Evolutionary conservation across 2,797 vertebrate genomes (phyloP).

Genomic region (Helarctos malayanus): DNA sequence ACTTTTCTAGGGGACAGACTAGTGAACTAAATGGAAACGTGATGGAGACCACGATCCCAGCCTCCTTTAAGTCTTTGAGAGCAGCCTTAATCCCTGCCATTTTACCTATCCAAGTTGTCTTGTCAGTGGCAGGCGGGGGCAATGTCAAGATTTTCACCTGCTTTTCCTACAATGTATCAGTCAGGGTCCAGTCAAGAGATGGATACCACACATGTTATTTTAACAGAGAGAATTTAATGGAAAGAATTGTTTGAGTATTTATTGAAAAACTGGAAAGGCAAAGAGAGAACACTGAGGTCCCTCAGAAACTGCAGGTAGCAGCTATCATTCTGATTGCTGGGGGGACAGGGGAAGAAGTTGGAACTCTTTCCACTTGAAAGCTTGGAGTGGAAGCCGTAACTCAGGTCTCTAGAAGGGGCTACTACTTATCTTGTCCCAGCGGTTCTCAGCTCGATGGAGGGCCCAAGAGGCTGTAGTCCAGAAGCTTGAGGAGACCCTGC

Average conservation of each 20-base stretch:
- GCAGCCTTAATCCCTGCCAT: background rate
- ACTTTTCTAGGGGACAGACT: conserved; percentile 6
- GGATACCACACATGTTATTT: background rate
- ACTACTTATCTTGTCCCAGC: background rate
- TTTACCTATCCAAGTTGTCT: background rate
- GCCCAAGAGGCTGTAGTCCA: background rate
- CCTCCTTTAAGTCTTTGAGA: background rate
- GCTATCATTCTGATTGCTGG: background rate
- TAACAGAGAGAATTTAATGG: background rate
- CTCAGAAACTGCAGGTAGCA: background rate
- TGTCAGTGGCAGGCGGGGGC: background rate
- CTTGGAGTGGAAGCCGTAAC: background rate
- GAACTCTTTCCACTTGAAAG: background rate
- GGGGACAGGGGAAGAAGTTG: background rate
- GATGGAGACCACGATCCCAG: no score
- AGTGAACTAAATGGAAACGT: background rate
- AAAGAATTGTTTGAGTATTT: background rate
- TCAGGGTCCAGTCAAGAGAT: background rate
- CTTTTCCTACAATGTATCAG: background rate
- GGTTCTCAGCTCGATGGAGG: background rate
- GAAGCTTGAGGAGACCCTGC: background rate
- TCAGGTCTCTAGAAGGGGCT: background rate
- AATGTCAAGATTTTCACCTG: background rate
- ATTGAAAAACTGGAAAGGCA: background rate
- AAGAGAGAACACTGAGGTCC: background rate